phyloP scores from a whole-genome alignment of 2,888 invertebrate genomes.

The Artemia sp. region DNA sequence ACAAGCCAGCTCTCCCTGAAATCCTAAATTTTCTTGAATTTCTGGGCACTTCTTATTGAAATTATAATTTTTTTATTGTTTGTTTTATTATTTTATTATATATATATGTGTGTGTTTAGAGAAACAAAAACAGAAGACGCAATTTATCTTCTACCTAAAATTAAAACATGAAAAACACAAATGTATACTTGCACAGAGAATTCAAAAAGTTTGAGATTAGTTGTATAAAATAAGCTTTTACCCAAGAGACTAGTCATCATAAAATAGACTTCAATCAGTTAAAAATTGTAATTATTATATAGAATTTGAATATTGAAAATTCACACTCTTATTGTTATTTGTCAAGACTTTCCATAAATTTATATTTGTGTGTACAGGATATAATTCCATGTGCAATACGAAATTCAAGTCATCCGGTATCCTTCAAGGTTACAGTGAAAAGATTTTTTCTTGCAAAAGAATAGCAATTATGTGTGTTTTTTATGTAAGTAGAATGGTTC shows the following conservation, averaged over 20 bases:
- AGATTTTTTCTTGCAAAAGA: conserved; percentile 12
- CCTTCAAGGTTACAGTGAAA: background rate
- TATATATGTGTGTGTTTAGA: no score
- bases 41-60: no score
- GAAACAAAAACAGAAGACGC: no score
- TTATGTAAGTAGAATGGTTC: background rate
- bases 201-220: conserved; percentile 1
- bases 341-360: background rate
- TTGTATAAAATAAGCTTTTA: no score
- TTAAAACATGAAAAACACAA: conserved; percentile 14
- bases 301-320: no score
- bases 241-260: no score
- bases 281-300: no score
- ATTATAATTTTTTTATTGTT: no score
- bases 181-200: conserved; percentile 19
- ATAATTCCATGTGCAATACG: background rate
- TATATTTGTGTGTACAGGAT: background rate
- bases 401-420: conserved; percentile 1
- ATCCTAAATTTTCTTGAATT: no score
- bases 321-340: background rate
- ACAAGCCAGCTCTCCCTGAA: no score
- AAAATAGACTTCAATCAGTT: no score
- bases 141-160: conserved; percentile 9
- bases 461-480: background rate
- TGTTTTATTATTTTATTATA: no score